A percentile compares a stretch with the other conserved stretches of the same genome.
Conservation (phyloP, 2,797 vertebrate species). For the Thamnophis elegans region DNA sequence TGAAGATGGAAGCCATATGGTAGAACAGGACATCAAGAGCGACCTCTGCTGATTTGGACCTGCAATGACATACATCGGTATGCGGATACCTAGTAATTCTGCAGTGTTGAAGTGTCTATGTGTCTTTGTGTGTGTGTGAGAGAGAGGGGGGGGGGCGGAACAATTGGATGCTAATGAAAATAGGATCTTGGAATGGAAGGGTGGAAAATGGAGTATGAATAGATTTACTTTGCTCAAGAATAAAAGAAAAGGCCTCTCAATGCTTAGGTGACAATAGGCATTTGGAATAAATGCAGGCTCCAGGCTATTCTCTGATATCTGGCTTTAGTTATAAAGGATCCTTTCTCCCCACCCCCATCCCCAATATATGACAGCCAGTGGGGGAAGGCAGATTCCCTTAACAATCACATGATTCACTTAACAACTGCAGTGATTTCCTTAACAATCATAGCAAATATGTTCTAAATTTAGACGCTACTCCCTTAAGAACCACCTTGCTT, state of each 20-base stretch:
- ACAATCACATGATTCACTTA: too few relatives aligned
- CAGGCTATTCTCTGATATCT: background rate
- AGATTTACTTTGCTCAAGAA: too few relatives aligned
- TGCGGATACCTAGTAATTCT: background rate
- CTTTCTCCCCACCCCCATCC: too few relatives aligned
- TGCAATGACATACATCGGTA: background rate
- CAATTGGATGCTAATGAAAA: too few relatives aligned
- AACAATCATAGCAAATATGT: background rate
- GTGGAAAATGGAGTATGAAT: too few relatives aligned
- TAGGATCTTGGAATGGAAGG: too few relatives aligned
- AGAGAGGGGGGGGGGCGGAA: fast-evolving
- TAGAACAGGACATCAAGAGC: background rate
- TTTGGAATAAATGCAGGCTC: too few relatives aligned
- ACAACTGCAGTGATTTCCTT: background rate
- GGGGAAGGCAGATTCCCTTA: too few relatives aligned
- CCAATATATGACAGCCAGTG: too few relatives aligned
- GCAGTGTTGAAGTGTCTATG: background rate
- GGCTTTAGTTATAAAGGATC: background rate
- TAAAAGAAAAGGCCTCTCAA: too few relatives aligned
- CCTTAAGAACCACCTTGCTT: background rate
- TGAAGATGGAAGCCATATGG: background rate
- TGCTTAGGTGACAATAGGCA: too few relatives aligned
- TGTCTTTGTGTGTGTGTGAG: background rate
- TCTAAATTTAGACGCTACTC: background rate
- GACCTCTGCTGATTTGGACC: background rate